Conservation (phyloP, 92 coral and sea anemone genomes). For the Phenganax stokvisi region DNA sequence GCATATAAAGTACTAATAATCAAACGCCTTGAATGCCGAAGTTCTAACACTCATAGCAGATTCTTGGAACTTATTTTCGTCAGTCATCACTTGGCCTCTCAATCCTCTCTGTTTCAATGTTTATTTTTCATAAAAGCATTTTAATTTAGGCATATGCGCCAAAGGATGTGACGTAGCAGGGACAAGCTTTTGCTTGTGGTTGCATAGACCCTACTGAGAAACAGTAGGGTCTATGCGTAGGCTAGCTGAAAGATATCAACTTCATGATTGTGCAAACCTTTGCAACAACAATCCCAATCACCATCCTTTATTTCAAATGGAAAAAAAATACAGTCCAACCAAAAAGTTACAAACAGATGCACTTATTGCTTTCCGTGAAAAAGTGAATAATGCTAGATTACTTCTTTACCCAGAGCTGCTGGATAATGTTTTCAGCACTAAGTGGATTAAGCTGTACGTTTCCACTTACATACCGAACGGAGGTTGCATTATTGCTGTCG, state of each 20-base stretch:
- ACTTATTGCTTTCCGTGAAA: background rate
- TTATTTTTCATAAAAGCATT: too few species aligned
- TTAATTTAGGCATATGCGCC: too few species aligned
- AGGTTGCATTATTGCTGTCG: conserved; percentile 18
- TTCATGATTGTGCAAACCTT: conserved; percentile 38
- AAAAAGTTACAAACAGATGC: background rate
- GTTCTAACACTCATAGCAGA: too few species aligned
- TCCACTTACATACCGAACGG: background rate
- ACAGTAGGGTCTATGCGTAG: too few species aligned
- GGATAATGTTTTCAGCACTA: background rate
- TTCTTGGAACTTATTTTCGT: too few species aligned
- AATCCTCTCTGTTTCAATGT: too few species aligned
- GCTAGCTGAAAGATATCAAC: conserved; percentile 54
- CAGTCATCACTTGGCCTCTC: too few species aligned
- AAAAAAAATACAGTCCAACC: conserved; percentile 5
- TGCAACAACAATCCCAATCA: conserved; percentile 11
- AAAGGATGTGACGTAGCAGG: too few species aligned
- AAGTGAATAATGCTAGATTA: background rate
- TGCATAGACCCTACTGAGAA: too few species aligned
- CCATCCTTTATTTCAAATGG: conserved; percentile 27
- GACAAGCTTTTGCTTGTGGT: too few species aligned
- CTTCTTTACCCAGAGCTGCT: background rate
- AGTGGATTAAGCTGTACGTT: conserved; percentile 7
- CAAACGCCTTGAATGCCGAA: too few species aligned
- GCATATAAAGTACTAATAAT: too few species aligned